Base-by-base conservation (phyloP, 2,113 vertebrate genomes). In the Melozone crissalis region DNA sequence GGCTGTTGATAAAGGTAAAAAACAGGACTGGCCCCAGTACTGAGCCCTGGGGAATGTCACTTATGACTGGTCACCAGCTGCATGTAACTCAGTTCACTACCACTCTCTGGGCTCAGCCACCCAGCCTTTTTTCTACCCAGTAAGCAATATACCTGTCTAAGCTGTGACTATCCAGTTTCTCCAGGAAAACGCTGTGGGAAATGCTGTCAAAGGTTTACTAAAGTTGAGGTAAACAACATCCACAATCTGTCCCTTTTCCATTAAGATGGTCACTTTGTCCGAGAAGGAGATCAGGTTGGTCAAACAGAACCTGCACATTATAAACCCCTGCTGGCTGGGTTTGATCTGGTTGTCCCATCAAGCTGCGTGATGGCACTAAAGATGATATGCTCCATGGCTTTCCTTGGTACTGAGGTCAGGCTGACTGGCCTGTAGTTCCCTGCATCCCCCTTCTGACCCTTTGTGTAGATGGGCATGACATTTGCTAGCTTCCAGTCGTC, bases 1-100 rank as follows among this genome's bases (percentile, higher is more conserved):
- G 31, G 18, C 33, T 3, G 2, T 44, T 35, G 31, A 24, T 63
- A 24, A 84, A 63, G 31, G 28, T 33, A 28, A 21, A 33, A 63
- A 57, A 37, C 15, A 23, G 15, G 15, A 37, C 49, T 63, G 41
- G 21, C 14, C 11, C 12, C 35, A 37, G 1, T 44, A 28, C 35
- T 51, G 43, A 71, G 63, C 35, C 18, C 15, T 49, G 35, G 27
- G 35, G 19, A 57, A 33, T 23, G 24, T 31, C 43, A 37, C 31
- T 30, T 1, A 1, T 71, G 72, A 37, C 35, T 0, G 0, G 18
- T 15, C 7, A 9, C 35, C 22, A 17, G 4, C 31, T 71, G 65
- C 35, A 11, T 77, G 28, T 57, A 33, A 51, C 43, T 71, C 19
- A 27, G 3, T 57, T 84, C 13, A 51, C 49, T 7, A 30, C 49